A percentile compares a stretch with the other conserved stretches of the same genome.
These are phyloP conservation scores for Dermolepida albohirtum DNA, from an alignment of 2,888 invertebrate genomes.

Conservation along the genomic window DNA sequence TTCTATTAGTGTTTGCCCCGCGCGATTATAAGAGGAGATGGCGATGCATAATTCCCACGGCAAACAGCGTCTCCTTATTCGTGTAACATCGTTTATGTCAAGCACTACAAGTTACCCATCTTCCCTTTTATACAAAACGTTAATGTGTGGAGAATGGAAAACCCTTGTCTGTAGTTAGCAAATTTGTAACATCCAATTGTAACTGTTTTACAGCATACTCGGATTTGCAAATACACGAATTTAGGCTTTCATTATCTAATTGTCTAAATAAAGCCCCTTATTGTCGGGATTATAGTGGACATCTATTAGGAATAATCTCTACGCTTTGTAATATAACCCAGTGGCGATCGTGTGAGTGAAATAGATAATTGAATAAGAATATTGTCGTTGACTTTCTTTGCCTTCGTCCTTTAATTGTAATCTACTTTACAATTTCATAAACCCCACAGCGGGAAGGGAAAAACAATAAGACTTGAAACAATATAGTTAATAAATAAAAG, in stretches of 20 bases:
- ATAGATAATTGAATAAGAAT: too few species aligned
- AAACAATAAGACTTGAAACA: too few species aligned
- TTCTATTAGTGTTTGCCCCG: constrained; percentile 31
- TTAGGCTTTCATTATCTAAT: constrained; percentile 23
- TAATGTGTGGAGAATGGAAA: constrained; percentile 16
- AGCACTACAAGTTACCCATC: constrained; percentile 15
- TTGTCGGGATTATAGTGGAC: constrained; percentile 8
- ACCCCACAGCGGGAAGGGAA: too few species aligned
- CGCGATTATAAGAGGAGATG: not conserved
- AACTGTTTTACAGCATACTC: constrained; percentile 16
- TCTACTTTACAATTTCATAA: too few species aligned
- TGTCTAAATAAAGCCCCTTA: constrained; percentile 6
- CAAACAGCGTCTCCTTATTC: constrained; percentile 12
- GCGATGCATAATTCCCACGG: constrained; percentile 25
- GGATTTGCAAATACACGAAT: constrained; percentile 26
- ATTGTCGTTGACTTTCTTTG: too few species aligned
- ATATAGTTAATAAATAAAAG: too few species aligned
- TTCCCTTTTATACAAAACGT: not conserved
- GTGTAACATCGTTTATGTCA: not conserved
- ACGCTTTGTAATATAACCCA: not conserved
- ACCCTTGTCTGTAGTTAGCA: constrained; percentile 31
- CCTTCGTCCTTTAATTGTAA: too few species aligned
- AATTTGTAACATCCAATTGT: constrained; percentile 31
- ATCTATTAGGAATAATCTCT: not conserved
- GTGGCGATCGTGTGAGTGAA: too few species aligned